phyloP scores from a whole-genome alignment of 1,140 invertebrate genomes.

The Melanaphis sacchari region DNA sequence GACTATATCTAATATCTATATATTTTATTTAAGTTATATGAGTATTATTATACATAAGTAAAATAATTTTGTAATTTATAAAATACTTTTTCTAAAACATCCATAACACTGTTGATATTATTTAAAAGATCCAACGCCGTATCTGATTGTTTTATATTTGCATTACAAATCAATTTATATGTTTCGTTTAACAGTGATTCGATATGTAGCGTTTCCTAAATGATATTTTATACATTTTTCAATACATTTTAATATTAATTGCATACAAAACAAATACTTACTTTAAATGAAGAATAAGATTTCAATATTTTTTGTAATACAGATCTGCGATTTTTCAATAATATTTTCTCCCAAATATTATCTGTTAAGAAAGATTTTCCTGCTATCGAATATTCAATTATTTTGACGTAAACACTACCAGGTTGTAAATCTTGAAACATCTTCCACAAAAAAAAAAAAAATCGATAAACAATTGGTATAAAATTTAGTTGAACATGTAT shows the following conservation, averaged over 20 bases:
- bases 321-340: background rate
- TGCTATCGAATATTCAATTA: slow-evolving; percentile 41
- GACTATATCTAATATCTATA: background rate
- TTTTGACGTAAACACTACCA: background rate
- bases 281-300: background rate
- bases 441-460: background rate
- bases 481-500: background rate
- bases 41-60: background rate
- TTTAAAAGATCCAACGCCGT: background rate
- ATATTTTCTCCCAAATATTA: slow-evolving; percentile 23
- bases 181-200: background rate
- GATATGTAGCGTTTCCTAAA: background rate
- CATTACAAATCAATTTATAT: background rate
- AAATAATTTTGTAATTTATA: background rate
- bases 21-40: background rate
- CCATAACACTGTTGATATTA: background rate
- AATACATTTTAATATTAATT: background rate
- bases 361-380: slow-evolving; percentile 18
- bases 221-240: background rate
- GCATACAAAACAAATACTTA: background rate
- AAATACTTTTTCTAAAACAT: slow-evolving; percentile 36
- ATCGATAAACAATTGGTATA: background rate
- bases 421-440: slow-evolving; percentile 46
- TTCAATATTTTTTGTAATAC: background rate
- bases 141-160: background rate